Conservation (phyloP, 2,113 vertebrate species). For the Ciconia maguari region DNA sequence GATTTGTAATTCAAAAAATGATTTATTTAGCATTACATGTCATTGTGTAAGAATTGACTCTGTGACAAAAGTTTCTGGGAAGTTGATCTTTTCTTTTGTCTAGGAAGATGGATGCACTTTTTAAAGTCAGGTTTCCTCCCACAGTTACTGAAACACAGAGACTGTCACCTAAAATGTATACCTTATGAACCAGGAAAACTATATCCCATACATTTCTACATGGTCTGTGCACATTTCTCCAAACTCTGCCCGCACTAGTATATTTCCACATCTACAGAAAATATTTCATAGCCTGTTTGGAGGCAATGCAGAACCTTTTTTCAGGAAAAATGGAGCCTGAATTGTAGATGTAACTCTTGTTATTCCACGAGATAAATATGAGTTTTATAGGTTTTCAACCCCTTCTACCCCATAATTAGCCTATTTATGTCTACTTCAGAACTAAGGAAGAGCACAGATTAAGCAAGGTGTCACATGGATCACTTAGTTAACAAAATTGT, state of each 20-base stretch:
- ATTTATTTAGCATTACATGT: constrained; percentile 41
- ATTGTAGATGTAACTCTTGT: background rate
- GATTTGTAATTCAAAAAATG: constrained; percentile 43
- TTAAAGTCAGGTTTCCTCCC: background rate
- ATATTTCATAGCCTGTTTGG: background rate
- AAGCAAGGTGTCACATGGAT: background rate
- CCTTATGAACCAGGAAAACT: background rate
- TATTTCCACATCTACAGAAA: background rate
- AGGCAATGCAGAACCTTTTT: background rate
- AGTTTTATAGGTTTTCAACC: background rate
- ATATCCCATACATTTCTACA: background rate
- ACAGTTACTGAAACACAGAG: background rate
- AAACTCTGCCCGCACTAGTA: background rate
- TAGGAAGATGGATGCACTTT: constrained; percentile 25
- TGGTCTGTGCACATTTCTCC: background rate
- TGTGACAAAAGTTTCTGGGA: constrained; percentile 31
- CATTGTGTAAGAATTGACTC: constrained; percentile 39
- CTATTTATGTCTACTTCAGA: background rate
- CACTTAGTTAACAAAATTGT: background rate
- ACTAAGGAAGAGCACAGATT: background rate
- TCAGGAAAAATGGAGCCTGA: background rate
- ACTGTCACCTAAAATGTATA: background rate
- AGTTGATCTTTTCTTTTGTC: constrained; percentile 39
- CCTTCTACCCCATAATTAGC: background rate
- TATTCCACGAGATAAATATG: background rate